Evolutionary conservation across 2,113 vertebrate genomes (phyloP).

Genomic region (Rattus rattus): DNA sequence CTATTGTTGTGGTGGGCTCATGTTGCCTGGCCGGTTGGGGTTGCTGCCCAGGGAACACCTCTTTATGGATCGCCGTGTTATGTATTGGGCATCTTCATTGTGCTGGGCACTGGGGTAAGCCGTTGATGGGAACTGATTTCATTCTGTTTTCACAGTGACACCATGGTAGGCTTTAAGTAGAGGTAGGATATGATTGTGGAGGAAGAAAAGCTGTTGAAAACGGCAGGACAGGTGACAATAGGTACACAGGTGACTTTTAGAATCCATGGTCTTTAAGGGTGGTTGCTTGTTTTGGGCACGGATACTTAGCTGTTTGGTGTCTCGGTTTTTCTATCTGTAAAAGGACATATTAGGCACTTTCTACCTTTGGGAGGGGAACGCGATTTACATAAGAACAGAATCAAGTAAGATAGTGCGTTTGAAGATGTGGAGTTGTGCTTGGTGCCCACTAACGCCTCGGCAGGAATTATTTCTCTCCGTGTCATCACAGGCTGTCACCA

Average conservation of each 20-base stretch:
- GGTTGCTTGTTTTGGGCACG: neutral
- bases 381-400: neutral
- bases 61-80: neutral
- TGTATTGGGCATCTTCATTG: neutral
- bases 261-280: neutral
- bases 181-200: neutral
- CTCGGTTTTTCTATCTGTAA: neutral
- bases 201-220: neutral
- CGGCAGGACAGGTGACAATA: neutral
- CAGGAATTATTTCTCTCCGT: neutral
- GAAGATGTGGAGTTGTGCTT: neutral
- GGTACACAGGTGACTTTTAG: neutral
- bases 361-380: neutral
- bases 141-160: neutral
- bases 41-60: too few species aligned
- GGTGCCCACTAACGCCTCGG: neutral
- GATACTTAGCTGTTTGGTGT: neutral
- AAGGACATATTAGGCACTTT: neutral
- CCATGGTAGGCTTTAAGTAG: neutral
- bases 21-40: neutral
- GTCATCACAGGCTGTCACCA: neutral
- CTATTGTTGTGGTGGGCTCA: neutral
- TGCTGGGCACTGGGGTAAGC: neutral
- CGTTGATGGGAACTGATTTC: neutral
- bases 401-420: fast-evolving